Evolutionary conservation across 2,888 invertebrate genomes (phyloP).

Genomic region (Lamellibrachia satsuma): DNA sequence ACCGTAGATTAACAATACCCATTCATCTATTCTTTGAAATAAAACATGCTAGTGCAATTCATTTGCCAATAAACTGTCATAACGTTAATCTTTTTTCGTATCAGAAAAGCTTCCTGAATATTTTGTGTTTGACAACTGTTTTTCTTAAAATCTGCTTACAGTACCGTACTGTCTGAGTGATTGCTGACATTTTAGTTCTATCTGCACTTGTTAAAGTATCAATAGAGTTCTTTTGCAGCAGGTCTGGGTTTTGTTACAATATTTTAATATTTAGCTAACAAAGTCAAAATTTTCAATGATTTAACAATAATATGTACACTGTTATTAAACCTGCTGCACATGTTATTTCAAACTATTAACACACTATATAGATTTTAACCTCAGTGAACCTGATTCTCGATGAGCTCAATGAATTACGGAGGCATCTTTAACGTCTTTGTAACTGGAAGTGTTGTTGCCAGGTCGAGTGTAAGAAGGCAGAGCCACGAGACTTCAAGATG

Average conservation of each 20-base stretch:
- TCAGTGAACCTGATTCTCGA: neutral
- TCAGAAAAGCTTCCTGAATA: neutral
- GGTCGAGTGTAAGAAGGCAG: constrained; percentile 44
- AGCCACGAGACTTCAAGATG: constrained; percentile 42
- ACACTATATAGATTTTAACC: neutral
- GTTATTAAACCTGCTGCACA: neutral
- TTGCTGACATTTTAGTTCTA: too few species aligned
- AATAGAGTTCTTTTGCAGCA: too few species aligned
- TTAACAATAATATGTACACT: neutral
- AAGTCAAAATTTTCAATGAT: neutral
- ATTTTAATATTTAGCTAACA: neutral
- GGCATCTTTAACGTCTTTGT: neutral
- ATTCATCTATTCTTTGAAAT: neutral
- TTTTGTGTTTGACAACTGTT: too few species aligned
- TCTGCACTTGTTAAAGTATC: too few species aligned
- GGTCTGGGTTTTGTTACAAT: too few species aligned
- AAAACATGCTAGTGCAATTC: neutral
- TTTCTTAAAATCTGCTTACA: too few species aligned
- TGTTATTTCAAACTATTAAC: neutral
- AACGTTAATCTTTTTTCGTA: neutral
- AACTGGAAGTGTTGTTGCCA: constrained; percentile 25
- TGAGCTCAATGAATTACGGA: neutral
- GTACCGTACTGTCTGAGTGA: too few species aligned
- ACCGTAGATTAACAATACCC: neutral
- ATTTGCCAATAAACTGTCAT: neutral